These are phyloP conservation scores for Chromis chromis DNA, from an alignment of 2,797 vertebrate species.

Conservation along the genomic window DNA sequence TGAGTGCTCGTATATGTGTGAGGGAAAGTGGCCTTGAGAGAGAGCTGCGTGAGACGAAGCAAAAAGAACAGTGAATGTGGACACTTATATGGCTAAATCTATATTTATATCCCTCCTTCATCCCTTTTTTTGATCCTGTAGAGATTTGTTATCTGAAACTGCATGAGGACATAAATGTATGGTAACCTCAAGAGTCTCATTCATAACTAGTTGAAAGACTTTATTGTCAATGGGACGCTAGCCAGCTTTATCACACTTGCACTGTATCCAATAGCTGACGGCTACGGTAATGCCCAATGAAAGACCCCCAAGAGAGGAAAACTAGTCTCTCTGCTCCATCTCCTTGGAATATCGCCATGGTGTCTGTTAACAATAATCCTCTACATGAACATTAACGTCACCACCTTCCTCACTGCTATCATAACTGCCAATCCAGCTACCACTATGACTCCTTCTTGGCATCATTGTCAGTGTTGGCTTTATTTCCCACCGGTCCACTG, in stretches of 20 bases:
- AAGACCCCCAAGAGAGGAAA: constrained; percentile 66
- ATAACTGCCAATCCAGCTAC: neutral
- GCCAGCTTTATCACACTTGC: constrained; percentile 54
- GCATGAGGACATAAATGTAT: constrained; percentile 29
- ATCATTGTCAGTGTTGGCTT: neutral
- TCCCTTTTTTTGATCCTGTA: neutral
- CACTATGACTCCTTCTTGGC: constrained; percentile 1
- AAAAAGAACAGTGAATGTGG: constrained; percentile 34
- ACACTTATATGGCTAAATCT: constrained; percentile 31
- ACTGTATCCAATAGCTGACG: constrained; percentile 38
- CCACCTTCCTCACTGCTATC: neutral
- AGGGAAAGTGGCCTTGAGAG: constrained; percentile 50
- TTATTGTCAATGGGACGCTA: constrained; percentile 42
- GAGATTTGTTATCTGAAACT: constrained; percentile 8
- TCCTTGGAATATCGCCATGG: constrained; percentile 51
- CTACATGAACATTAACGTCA: constrained; percentile 23
- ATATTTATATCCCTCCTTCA: constrained; percentile 28
- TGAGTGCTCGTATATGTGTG: constrained; percentile 43
- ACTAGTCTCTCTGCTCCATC: constrained; percentile 26
- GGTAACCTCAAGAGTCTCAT: constrained; percentile 25
- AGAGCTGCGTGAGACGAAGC: constrained; percentile 41
- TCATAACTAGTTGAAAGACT: constrained; percentile 45
- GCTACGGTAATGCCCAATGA: constrained; percentile 53
- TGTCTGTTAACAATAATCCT: constrained; percentile 34
- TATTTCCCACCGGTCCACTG: neutral